These are phyloP conservation scores for Martes martes DNA, from an alignment of 2,113 vertebrate species.

Conservation along the genomic window DNA sequence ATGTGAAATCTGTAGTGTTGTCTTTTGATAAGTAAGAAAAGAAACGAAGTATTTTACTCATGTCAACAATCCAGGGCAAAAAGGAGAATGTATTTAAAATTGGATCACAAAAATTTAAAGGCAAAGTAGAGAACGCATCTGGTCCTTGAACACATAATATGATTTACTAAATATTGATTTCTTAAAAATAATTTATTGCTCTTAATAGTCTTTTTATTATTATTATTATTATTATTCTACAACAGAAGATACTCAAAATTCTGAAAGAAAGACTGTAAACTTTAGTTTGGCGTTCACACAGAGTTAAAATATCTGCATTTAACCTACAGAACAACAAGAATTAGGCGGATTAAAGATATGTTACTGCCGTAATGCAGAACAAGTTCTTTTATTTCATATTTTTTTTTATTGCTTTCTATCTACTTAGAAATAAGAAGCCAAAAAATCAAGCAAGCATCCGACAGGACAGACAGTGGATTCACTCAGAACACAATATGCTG, in stretches of 20 bases:
- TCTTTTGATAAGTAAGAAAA: constrained; percentile 68
- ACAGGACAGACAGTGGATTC: constrained; percentile 86
- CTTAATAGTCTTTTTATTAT: constrained; percentile 88
- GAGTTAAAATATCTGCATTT: constrained; percentile 92
- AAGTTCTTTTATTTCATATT: constrained; percentile 88
- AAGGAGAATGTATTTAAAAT: constrained; percentile 83
- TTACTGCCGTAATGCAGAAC: constrained; percentile 89
- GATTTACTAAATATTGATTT: constrained; percentile 96
- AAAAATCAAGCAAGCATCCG: constrained; percentile 84
- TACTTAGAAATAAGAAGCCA: constrained; percentile 88
- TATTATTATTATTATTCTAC: constrained; percentile 87
- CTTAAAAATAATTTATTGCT: constrained; percentile 99
- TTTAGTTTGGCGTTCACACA: constrained; percentile 99
- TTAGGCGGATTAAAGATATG: constrained; percentile 88
- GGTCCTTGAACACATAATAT: constrained; percentile 95
- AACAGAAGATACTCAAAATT: constrained; percentile 97
- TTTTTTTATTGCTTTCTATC: constrained; percentile 97
- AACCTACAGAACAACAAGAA: constrained; percentile 87
- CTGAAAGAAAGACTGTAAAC: constrained; percentile 98
- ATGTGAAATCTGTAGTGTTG: constrained; percentile 71
- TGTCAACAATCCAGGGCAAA: constrained; percentile 82
- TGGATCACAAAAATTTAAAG: constrained; percentile 86
- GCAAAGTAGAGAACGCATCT: constrained; percentile 94
- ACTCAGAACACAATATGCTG: constrained; percentile 88
- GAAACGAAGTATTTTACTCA: constrained; percentile 78